Evolutionary conservation across 2,888 invertebrate genomes (phyloP).

Genomic region (Archaeoteleia sp.): DNA sequence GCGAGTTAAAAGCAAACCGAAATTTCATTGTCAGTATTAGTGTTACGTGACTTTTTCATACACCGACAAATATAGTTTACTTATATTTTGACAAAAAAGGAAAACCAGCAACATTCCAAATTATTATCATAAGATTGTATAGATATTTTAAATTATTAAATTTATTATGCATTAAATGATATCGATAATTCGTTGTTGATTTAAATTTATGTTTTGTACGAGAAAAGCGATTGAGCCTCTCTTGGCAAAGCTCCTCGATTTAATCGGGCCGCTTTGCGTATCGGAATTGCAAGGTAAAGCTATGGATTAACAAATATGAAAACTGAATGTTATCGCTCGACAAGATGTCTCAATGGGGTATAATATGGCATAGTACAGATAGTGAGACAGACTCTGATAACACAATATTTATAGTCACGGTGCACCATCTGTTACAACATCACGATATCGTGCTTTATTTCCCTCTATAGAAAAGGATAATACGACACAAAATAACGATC

Average conservation of each 20-base stretch:
- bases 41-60: conserved; percentile 1
- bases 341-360: conserved; percentile 14
- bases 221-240: no score
- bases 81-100: conserved; percentile 1
- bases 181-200: conserved; percentile 4
- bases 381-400: conserved; percentile 27
- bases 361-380: conserved; percentile 26
- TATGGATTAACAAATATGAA: conserved; percentile 24
- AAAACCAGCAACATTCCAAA: not conserved
- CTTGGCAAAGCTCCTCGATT: no score
- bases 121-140: not conserved
- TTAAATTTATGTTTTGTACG: no score
- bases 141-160: not conserved
- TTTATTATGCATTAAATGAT: not conserved
- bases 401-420: conserved; percentile 35
- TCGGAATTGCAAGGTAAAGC: conserved; percentile 4
- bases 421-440: conserved; percentile 32
- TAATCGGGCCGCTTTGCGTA: no score
- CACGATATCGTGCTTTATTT: conserved; percentile 35
- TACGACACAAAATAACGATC: conserved; percentile 12
- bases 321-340: conserved; percentile 22
- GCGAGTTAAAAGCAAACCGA: conserved; percentile 31
- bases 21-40: conserved; percentile 27
- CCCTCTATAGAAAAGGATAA: conserved; percentile 19
- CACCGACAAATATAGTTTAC: conserved; percentile 11